Evolutionary conservation across 2,797 vertebrate genomes (phyloP), one percentile per base, ranked within the genome.

Genomic region (Scyliorhinus canicula): DNA sequence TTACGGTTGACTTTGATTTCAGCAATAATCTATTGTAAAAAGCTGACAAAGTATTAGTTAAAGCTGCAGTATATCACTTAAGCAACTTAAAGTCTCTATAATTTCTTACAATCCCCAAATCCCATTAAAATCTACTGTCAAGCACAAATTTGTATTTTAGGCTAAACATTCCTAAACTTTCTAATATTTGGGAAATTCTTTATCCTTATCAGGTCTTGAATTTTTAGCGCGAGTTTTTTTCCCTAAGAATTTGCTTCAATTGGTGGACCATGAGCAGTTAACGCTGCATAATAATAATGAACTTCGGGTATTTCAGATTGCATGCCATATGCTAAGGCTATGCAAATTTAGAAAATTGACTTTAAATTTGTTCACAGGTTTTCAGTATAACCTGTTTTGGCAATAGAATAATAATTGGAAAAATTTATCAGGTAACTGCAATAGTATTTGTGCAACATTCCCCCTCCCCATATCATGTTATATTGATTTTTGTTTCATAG

Each of bases 1-100:
- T 94, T 71, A 94, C 31, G 26, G 47, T 52, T 94, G 60, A 65
- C 60, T 71, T 93, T n/a, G 28, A 71, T 94, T 67, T 94, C 44
- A 65, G 12, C 65, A 74, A 52, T 69, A 71, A 71, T 52, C 86
- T 52, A 94, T 93, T 93, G 44, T 35, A 93, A 52, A 93, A 47
- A 44, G 67, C 11, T 94, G 91, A 93, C n/a, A 93, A 90, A 90
- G 86, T 90, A 90, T 90, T 90, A 90, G 86, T 90, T 90, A 90
- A 90, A 90, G 86, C 86, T 90, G 86, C 86, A 90, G 52, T 90
- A 90, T 90, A 90, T 90, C 86, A 90, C 35, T 1, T 44, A 69
- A 93, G 44, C 40, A 47, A 93, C 40, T 47, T 69, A 63, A 26
- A 93, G 93, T 69, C 31, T 93, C 93, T 52, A 26, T 60, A 31